Base-by-base conservation (phyloP, 2,888 invertebrate genomes). In the Aproaerema taeniolella region DNA sequence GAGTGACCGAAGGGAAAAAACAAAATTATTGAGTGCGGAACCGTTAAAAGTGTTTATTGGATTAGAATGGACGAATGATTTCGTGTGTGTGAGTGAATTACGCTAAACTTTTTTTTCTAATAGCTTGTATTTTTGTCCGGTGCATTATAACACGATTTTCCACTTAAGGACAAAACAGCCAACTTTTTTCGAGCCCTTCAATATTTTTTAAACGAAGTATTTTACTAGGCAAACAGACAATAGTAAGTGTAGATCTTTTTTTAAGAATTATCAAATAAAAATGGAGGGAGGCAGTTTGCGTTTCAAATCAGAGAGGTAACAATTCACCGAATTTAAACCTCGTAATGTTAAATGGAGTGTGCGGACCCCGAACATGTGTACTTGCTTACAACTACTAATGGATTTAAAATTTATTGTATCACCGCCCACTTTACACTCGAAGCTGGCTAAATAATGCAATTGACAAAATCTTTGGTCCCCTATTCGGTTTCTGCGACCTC, bases 311-410 rank as follows among this genome's bases (percentile, higher is more conserved):
- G 57, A 54, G 55, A 66, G 66, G 71, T 68, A 73, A 75, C 78
- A 81, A 78, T 69, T 85, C 81, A 83, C 66, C 74, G 69, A 77
- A 75, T 86, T 76, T 76, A 73, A 81, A 75, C 74, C 80, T 85
- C 85, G 66, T 85, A 83, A 86, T 73, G 81, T 85, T 85, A 77
- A 86, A 86, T 86, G 85, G 78, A 80, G 72, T 77, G 83, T 61
- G 49, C 55, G 60, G 69, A 70, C 62, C 72, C 69, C 58, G 67
- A 82, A 77, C 85, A 86, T 83, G 83, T 86, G 86, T 80, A 82
- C 70, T 70, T 59, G 64, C 60, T 58, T 58, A 64, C 62, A 58
- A 63, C 67, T 69, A 61, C 83, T 85, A 86, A 86, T 85, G 85
- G 83, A 80, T 82, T 83, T 81, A 79, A 81, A 85, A 86, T 86